Evolutionary conservation across 2,113 vertebrate species (phyloP), one percentile per base, ranked within the genome.

Genomic region (Lasiurus cinereus): DNA sequence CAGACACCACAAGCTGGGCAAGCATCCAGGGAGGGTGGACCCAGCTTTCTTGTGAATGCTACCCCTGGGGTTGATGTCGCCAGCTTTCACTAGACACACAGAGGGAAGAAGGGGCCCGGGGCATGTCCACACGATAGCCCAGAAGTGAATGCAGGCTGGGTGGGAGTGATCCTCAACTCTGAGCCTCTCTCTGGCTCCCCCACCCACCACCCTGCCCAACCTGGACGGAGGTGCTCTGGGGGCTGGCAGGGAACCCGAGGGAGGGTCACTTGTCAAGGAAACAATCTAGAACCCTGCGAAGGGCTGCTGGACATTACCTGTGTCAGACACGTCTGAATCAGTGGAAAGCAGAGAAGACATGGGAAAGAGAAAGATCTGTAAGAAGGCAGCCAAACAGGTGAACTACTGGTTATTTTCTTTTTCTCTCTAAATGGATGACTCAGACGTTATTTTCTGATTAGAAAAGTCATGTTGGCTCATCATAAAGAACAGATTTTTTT

Each of bases 271-370:
- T 59, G 46, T 70, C 50, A 91, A 48, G 59, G 29, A 83, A 82
- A 52, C 52, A 72, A 24, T 70, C 50, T 48, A 88, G 79, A 87
- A 10, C 72, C 39, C 36, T 31, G 6, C 8, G 46, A 85, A 93
- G 16, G 43, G 39, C 9, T 2, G 80, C 9, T 54, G 89, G 86
- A 83, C 70, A 46, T 98, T 99, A 99, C 98, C 98, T 99, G 98
- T 97, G 95, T 98, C 98, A 96, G 98, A 98, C 79, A 98, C 98
- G 4, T 99, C 98, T 99, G 98, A 97, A 36, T 97, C 98, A 97
- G 66, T 93, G 12, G 90, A 85, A 73, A 97, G 96, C 96, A 98
- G 96, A 97, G 96, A 93, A 98, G 92, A 97, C 98, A 98, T 88
- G 76, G 39, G 22, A 74, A 96, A 94, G 92, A 96, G 97, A 98